These are phyloP conservation scores for Psettodes erumei DNA, from an alignment of 2,113 vertebrate genomes.

Conservation along the genomic window DNA sequence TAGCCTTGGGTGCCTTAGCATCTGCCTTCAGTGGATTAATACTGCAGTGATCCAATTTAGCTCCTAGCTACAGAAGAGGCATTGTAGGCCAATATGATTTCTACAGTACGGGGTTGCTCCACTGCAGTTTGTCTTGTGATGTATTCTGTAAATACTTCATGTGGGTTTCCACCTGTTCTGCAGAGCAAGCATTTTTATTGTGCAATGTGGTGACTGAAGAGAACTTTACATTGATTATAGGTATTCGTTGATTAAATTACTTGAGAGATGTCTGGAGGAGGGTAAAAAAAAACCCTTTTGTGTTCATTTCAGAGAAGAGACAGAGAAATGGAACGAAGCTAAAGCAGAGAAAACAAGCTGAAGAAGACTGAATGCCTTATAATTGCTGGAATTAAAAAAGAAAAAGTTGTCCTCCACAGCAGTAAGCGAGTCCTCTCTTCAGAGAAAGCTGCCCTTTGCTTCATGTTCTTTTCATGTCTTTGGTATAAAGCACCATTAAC, in stretches of 20 bases:
- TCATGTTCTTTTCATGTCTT: not conserved
- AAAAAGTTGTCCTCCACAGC: not conserved
- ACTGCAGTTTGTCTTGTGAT: conserved; percentile 17
- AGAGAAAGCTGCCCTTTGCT: not conserved
- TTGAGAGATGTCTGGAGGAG: conserved; percentile 8
- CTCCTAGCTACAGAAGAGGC: conserved; percentile 35
- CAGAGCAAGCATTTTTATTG: conserved; percentile 27
- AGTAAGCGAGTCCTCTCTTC: not conserved
- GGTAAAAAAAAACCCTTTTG: not conserved
- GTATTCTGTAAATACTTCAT: conserved; percentile 9
- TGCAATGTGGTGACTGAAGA: conserved; percentile 9
- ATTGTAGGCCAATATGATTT: conserved; percentile 42
- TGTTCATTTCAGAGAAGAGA: not conserved
- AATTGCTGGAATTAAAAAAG: not conserved
- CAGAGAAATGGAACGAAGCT: not conserved
- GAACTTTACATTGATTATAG: conserved; percentile 36
- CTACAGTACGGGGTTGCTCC: conserved; percentile 30
- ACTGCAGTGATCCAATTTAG: conserved; percentile 73
- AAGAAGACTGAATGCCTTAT: not conserved
- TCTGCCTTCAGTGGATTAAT: conserved; percentile 73
- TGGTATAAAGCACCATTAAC: not conserved
- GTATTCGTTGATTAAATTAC: conserved; percentile 15
- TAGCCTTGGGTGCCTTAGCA: conserved; percentile 46
- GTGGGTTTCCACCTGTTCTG: conserved; percentile 23
- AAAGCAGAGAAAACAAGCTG: not conserved